These are phyloP conservation scores for Nicator chloris DNA, from an alignment of 2,113 vertebrate genomes.

Conservation along the genomic window DNA sequence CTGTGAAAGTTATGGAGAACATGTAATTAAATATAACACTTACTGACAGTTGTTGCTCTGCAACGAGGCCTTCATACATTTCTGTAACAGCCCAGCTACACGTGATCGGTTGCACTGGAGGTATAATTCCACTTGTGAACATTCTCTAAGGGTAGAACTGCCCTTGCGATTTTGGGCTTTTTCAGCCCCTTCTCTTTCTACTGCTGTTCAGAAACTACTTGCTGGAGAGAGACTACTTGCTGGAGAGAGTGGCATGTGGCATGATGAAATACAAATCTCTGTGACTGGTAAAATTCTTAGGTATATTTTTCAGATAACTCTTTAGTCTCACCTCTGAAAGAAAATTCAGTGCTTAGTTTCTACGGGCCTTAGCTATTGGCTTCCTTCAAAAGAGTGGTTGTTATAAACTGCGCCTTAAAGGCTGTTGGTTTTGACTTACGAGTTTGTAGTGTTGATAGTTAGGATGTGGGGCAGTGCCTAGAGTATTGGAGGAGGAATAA, in stretches of 20 bases:
- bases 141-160: neutral
- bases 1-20: neutral
- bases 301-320: neutral
- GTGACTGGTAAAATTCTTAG: neutral
- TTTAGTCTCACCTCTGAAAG: neutral
- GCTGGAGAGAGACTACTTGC: neutral
- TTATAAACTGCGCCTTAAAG: neutral
- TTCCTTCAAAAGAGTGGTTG: neutral
- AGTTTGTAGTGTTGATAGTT: neutral
- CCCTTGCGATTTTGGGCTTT: neutral
- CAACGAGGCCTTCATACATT: neutral
- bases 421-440: neutral
- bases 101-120: neutral
- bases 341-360: neutral
- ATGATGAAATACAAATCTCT: neutral
- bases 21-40: neutral
- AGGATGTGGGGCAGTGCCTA: neutral
- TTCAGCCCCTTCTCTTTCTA: neutral
- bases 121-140: accelerated
- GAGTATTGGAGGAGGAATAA: neutral
- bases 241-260: neutral
- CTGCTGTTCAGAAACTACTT: neutral
- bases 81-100: neutral
- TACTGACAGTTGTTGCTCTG: neutral
- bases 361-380: neutral